Evolutionary conservation across 2,113 vertebrate species (phyloP).

Genomic region (Struthidea cinerea): DNA sequence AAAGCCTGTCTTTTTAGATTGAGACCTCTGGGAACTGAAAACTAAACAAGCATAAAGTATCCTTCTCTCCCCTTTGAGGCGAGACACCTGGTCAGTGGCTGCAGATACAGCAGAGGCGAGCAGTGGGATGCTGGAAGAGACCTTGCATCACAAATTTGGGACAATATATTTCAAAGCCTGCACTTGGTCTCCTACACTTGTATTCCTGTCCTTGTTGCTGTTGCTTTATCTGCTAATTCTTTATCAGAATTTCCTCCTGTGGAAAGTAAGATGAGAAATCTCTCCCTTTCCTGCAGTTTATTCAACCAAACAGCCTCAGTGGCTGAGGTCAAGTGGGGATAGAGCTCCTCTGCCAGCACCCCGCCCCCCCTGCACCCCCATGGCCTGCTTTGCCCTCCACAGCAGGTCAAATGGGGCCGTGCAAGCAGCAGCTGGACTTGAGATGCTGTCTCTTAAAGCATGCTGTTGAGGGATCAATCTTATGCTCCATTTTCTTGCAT

Average conservation of each 20-base stretch:
- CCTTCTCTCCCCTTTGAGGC: neutral
- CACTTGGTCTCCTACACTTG: neutral
- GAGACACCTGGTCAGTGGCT: neutral
- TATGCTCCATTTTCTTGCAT: neutral
- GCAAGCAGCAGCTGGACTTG: neutral
- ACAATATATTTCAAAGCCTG: neutral
- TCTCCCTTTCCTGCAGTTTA: neutral
- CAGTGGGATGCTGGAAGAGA: fast-evolving
- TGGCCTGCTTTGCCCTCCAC: neutral
- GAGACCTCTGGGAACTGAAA: neutral
- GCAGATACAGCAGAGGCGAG: neutral
- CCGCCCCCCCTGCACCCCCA: too few relatives aligned
- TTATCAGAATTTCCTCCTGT: neutral
- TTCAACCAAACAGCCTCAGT: neutral
- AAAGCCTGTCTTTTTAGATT: neutral
- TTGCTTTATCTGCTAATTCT: neutral
- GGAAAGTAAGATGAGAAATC: neutral
- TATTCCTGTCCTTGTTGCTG: neutral
- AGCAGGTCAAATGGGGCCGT: neutral
- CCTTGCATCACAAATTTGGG: neutral
- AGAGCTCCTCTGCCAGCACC: neutral
- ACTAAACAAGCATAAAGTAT: neutral
- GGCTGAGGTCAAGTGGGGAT: neutral
- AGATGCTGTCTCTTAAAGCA: neutral
- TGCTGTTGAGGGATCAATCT: neutral